These are phyloP conservation scores for Leptinotarsa undecemlineata DNA, from an alignment of 1,140 invertebrate species.

Conservation along the genomic window DNA sequence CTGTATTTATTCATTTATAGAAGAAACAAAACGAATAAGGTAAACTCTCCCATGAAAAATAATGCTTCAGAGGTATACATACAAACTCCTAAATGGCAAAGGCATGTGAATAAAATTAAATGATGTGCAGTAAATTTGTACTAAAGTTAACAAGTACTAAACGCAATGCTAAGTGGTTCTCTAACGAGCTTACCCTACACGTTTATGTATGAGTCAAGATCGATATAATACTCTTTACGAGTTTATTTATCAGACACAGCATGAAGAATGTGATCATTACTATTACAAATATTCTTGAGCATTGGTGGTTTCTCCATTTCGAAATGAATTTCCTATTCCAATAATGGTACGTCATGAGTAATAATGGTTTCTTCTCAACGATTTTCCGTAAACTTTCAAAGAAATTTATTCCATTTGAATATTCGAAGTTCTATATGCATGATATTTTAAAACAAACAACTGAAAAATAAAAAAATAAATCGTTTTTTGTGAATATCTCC, in stretches of 20 bases:
- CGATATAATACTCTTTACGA: constrained; percentile 10
- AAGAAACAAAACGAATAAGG: not conserved
- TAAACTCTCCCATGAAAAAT: constrained; percentile 1
- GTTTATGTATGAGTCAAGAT: constrained; percentile 14
- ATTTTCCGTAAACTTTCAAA: no score
- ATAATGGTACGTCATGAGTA: no score
- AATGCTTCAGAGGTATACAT: not conserved
- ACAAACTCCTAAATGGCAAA: not conserved
- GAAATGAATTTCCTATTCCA: not conserved
- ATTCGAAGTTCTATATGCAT: no score
- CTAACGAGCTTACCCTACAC: constrained; percentile 31
- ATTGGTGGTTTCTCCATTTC: constrained; percentile 1
- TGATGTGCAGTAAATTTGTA: constrained; percentile 42
- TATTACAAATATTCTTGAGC: not conserved
- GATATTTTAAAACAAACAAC: no score
- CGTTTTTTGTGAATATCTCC: no score
- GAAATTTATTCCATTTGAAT: no score
- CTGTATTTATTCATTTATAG: not conserved
- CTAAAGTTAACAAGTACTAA: constrained; percentile 43
- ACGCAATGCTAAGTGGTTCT: constrained; percentile 37
- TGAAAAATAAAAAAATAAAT: no score
- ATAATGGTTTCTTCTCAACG: no score
- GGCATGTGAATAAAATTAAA: constrained; percentile 39
- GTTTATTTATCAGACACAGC: constrained; percentile 5
- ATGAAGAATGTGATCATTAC: constrained; percentile 12